Percentiles rank a stretch among this genome's conserved stretches.
Evolutionary conservation across 2,888 invertebrate species (phyloP).

Genomic region (Melipona bicolor): DNA sequence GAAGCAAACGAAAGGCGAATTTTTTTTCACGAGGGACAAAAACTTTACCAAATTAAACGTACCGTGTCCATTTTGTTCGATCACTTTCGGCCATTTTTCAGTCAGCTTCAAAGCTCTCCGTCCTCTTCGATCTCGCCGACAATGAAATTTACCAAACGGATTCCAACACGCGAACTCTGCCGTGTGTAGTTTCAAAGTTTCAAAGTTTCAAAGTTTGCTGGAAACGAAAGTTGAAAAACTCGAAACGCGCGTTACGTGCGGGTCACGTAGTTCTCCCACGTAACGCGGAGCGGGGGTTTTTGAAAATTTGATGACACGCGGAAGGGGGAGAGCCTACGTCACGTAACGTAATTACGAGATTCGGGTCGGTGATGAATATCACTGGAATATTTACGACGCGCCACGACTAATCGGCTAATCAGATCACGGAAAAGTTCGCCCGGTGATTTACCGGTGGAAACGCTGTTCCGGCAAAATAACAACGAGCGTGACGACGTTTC

Average conservation of each 20-base stretch:
- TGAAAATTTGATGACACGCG: conserved; percentile 32
- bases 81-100: too few species aligned
- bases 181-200: too few species aligned
- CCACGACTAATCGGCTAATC: conserved; percentile 17
- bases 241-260: too few species aligned
- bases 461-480: not conserved
- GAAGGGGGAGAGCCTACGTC: conserved; percentile 7
- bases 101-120: too few species aligned
- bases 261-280: too few species aligned
- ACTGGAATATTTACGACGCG: conserved; percentile 34
- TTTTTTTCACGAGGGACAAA: too few species aligned
- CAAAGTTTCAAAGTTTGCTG: not conserved
- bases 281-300: conserved; percentile 2
- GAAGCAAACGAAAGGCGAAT: too few species aligned
- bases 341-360: conserved; percentile 38
- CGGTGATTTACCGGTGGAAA: conserved; percentile 6
- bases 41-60: too few species aligned
- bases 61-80: too few species aligned
- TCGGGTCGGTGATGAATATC: conserved; percentile 39
- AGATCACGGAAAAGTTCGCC: conserved; percentile 24
- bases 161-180: too few species aligned
- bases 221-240: not conserved
- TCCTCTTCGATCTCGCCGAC: too few species aligned
- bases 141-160: too few species aligned
- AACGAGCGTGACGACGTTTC: not conserved